Evolutionary conservation across 2,113 vertebrate species (phyloP).

Genomic region (Psammodynastes pulverulentus): DNA sequence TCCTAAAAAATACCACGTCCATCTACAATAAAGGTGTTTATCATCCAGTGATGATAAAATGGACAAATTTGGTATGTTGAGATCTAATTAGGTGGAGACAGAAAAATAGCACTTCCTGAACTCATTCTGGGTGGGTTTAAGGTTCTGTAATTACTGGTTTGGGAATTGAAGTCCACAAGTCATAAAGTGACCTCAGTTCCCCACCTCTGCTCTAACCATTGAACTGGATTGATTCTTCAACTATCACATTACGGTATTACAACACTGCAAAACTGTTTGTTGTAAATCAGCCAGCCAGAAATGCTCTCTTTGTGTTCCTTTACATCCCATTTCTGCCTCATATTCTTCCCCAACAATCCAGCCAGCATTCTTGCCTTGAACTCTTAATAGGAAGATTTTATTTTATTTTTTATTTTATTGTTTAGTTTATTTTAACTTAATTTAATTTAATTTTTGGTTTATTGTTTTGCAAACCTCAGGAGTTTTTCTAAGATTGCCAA

Average conservation of each 20-base stretch:
- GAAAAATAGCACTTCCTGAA: neutral
- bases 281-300: neutral
- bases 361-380: neutral
- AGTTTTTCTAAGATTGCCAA: neutral
- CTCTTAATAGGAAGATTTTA: neutral
- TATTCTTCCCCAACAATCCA: neutral
- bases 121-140: neutral
- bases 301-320: neutral
- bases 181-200: neutral
- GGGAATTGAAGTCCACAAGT: neutral
- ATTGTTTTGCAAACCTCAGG: neutral
- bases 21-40: neutral
- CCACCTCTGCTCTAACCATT: neutral
- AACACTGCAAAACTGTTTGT: neutral
- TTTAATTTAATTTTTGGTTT: neutral
- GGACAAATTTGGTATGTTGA: neutral
- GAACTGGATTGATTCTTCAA: neutral
- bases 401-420: neutral
- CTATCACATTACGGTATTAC: neutral
- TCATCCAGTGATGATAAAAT: neutral
- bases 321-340: neutral
- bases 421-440: neutral
- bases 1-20: neutral
- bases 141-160: neutral
- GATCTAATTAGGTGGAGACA: neutral